Conservation (phyloP, 2,888 invertebrate species). For the Dromius quadrimaculatus region DNA sequence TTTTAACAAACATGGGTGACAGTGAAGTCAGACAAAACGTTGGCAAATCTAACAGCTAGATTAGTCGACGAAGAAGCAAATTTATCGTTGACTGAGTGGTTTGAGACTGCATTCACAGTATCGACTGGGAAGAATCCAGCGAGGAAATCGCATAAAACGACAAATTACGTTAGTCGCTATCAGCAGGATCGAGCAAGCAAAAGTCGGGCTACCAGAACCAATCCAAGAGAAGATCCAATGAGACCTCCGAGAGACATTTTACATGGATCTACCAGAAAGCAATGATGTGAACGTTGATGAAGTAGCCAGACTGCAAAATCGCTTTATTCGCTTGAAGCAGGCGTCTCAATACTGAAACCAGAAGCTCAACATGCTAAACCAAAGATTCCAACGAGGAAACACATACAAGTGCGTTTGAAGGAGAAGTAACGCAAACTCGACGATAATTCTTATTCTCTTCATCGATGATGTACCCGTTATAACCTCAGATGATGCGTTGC, state of each 20-base stretch:
- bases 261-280: constrained; percentile 43
- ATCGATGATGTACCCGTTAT: constrained; percentile 21
- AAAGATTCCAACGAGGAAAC: background rate
- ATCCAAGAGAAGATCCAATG: too few species aligned
- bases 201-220: too few species aligned
- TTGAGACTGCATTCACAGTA: too few species aligned
- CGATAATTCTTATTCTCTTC: background rate
- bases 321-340: constrained; percentile 54
- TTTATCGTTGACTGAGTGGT: too few species aligned
- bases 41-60: too few species aligned
- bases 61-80: too few species aligned
- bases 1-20: too few species aligned
- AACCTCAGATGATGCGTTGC: constrained; percentile 7
- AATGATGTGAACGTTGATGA: background rate
- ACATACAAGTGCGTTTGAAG: constrained; percentile 28
- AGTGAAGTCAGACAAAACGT: too few species aligned
- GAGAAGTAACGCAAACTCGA: constrained; percentile 9
- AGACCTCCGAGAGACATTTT: constrained; percentile 46
- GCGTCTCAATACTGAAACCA: constrained; percentile 54
- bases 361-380: constrained; percentile 32
- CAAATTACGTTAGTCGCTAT: too few species aligned
- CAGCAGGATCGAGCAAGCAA: too few species aligned
- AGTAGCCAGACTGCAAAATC: constrained; percentile 53
- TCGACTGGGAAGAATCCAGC: too few species aligned
- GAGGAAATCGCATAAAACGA: too few species aligned